These are phyloP conservation scores for Phenganax stokvisi DNA, from an alignment of 92 coral and sea anemone species.

Conservation along the genomic window DNA sequence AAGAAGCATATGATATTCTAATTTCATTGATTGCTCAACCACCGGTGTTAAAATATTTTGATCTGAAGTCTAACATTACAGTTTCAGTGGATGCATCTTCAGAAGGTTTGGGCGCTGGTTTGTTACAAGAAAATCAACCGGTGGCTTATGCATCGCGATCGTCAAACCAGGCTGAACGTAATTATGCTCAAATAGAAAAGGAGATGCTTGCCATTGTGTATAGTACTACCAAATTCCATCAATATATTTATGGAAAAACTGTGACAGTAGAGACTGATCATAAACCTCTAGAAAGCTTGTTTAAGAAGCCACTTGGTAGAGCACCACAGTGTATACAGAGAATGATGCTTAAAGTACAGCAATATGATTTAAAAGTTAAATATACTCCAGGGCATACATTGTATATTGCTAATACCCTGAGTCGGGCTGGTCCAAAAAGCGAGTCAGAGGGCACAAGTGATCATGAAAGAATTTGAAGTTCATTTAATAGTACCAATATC, in stretches of 20 bases:
- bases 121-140: conserved; percentile 35
- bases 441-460: neutral
- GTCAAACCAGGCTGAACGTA: conserved; percentile 26
- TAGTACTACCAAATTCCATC: conserved; percentile 33
- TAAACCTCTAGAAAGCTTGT: conserved; percentile 24
- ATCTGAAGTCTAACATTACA: conserved; percentile 22
- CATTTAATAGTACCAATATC: conserved; percentile 23
- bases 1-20: conserved; percentile 31
- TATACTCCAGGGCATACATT: neutral
- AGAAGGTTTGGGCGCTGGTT: conserved; percentile 40
- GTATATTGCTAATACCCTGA: conserved; percentile 9
- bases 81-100: conserved; percentile 44
- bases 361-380: conserved; percentile 34
- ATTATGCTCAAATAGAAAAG: conserved; percentile 45
- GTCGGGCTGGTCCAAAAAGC: conserved; percentile 1
- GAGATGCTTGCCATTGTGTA: conserved; percentile 41
- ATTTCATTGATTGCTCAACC: conserved; percentile 28
- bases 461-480: conserved; percentile 16
- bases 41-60: conserved; percentile 44
- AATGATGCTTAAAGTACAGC: conserved; percentile 26
- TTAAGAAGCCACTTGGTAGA: neutral
- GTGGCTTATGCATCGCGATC: conserved; percentile 44
- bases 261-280: conserved; percentile 37
- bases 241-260: conserved; percentile 36
- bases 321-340: conserved; percentile 7